phyloP scores from a whole-genome alignment of 2,797 vertebrate species.

The Nasua narica region DNA sequence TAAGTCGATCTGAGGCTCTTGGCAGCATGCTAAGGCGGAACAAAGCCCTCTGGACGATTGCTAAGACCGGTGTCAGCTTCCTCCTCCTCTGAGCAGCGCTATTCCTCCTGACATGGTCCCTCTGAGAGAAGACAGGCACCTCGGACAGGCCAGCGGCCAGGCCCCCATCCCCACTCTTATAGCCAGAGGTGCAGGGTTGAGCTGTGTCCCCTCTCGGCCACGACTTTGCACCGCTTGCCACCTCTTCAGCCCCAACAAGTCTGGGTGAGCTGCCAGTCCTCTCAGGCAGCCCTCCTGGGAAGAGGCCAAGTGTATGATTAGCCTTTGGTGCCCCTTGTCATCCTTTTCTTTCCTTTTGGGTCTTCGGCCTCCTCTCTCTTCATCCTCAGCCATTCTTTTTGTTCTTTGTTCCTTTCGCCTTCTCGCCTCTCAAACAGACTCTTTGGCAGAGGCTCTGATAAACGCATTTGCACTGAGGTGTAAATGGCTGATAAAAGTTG shows the following conservation, averaged over 20 bases:
- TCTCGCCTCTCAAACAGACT: not conserved
- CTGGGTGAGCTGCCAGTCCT: too few species aligned
- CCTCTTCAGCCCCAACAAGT: not conserved
- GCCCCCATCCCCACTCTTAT: not conserved
- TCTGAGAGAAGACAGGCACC: not conserved
- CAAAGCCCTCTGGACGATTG: not conserved
- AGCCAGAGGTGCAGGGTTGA: not conserved
- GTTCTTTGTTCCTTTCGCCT: not conserved
- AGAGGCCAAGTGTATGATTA: not conserved
- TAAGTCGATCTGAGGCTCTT: slow-evolving; percentile 37
- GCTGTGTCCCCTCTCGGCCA: rapidly evolving
- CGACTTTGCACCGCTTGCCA: rapidly evolving
- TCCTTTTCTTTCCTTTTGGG: not conserved
- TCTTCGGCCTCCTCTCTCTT: not conserved
- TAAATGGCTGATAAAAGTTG: slow-evolving; percentile 45
- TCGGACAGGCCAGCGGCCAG: rapidly evolving
- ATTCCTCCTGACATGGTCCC: not conserved
- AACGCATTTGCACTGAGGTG: slow-evolving; percentile 35
- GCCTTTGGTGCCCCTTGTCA: not conserved
- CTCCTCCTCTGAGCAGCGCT: not conserved
- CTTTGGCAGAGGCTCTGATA: slow-evolving; percentile 28
- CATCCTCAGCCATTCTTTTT: not conserved
- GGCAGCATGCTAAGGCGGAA: not conserved
- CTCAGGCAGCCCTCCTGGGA: not conserved
- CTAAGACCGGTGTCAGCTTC: slow-evolving; percentile 36